phyloP scores from a whole-genome alignment of 2,113 vertebrate species.

The Laterallus jamaicensis region DNA sequence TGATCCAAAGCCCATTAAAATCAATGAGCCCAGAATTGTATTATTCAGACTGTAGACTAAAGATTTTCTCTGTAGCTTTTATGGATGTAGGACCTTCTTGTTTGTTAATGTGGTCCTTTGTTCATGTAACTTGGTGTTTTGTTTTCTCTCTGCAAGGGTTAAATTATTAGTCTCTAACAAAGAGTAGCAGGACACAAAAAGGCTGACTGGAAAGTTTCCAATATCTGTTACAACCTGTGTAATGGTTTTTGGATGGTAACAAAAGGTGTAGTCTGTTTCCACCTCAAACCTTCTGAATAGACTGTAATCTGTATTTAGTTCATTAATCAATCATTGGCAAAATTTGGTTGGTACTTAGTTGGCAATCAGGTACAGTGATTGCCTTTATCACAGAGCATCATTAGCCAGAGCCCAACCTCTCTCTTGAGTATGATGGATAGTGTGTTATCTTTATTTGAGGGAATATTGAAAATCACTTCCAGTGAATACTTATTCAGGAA shows the following conservation, averaged over 20 bases:
- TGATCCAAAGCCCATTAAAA: slow-evolving; percentile 7
- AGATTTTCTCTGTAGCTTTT: background rate
- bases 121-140: background rate
- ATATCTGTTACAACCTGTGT: background rate
- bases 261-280: background rate
- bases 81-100: background rate
- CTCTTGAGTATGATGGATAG: background rate
- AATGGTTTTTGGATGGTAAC: background rate
- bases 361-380: background rate
- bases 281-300: background rate
- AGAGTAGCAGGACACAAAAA: background rate
- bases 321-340: background rate
- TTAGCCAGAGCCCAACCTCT: background rate
- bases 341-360: background rate
- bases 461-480: background rate
- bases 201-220: background rate
- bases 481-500: background rate
- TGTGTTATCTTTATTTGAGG: background rate
- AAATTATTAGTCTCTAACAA: background rate
- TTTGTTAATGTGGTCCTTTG: background rate
- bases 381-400: background rate
- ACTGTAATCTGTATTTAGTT: background rate
- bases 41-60: background rate
- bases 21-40: background rate
- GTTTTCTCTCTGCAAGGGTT: background rate